Conservation (phyloP, 35 echinoderm and acorn worm species). For the Apostichopus californicus region DNA sequence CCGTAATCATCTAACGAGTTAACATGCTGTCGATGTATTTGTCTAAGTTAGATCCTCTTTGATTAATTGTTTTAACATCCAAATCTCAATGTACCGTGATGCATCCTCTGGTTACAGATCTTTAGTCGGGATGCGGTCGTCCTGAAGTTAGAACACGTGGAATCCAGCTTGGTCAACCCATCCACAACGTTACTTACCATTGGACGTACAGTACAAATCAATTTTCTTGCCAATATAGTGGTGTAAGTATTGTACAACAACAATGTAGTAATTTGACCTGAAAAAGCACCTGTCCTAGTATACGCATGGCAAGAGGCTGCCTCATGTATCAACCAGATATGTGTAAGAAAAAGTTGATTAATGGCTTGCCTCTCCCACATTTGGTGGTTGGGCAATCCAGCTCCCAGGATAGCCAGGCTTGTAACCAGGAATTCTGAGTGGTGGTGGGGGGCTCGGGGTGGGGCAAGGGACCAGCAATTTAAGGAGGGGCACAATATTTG, state of each 20-base stretch:
- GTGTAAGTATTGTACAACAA: conserved; percentile 58
- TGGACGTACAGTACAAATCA: conserved; percentile 78
- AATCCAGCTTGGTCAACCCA: conserved; percentile 76
- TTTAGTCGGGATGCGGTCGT: conserved; percentile 61
- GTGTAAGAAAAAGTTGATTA: no score
- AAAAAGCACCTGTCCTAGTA: no score
- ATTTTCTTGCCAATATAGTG: conserved; percentile 74
- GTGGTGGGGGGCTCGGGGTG: no score
- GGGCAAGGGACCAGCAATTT: no score
- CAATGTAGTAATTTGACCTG: neutral
- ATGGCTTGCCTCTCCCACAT: no score
- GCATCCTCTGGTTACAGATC: conserved; percentile 30
- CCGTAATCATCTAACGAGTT: no score
- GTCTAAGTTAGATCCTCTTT: neutral
- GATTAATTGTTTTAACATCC: neutral
- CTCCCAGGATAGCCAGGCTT: no score
- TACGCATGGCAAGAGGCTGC: no score
- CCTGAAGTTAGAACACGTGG: conserved; percentile 75
- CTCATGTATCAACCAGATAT: no score
- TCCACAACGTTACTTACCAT: conserved; percentile 83
- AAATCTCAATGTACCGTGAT: neutral
- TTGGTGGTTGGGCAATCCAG: no score
- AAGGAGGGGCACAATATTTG: no score
- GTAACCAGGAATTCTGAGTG: no score
- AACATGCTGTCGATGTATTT: neutral